phyloP scores from a whole-genome alignment of 2,888 invertebrate genomes.

The Coenonympha glycerion region DNA sequence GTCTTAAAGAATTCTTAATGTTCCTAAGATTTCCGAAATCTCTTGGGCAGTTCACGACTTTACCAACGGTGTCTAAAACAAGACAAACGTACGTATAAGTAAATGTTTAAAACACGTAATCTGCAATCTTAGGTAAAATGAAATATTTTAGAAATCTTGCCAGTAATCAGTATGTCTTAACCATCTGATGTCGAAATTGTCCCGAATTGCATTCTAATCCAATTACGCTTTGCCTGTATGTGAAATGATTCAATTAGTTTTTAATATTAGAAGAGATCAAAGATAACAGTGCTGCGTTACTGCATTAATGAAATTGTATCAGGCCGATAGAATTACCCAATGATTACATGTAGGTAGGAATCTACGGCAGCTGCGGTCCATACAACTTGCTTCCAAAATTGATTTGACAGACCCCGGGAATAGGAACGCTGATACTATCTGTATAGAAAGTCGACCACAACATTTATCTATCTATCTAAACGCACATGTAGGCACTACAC shows the following conservation, averaged over 20 bases:
- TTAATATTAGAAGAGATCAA: constrained; percentile 21
- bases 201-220: too few species aligned
- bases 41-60: too few species aligned
- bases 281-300: constrained; percentile 43
- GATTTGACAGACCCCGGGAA: constrained; percentile 34
- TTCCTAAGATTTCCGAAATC: too few species aligned
- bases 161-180: too few species aligned
- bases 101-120: too few species aligned
- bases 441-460: constrained; percentile 47
- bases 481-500: background rate
- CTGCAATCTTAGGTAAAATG: too few species aligned
- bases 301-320: constrained; percentile 53
- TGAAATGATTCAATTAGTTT: constrained; percentile 8
- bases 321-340: constrained; percentile 58
- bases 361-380: constrained; percentile 36
- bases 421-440: constrained; percentile 48
- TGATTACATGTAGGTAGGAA: constrained; percentile 41
- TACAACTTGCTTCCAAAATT: constrained; percentile 36
- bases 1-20: too few species aligned
- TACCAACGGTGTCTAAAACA: too few species aligned
- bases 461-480: constrained; percentile 24
- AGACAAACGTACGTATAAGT: too few species aligned
- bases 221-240: background rate
- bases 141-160: too few species aligned
- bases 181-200: too few species aligned